Conservation (phyloP, 2,113 vertebrate genomes). For the Eleginops maclovinus region DNA sequence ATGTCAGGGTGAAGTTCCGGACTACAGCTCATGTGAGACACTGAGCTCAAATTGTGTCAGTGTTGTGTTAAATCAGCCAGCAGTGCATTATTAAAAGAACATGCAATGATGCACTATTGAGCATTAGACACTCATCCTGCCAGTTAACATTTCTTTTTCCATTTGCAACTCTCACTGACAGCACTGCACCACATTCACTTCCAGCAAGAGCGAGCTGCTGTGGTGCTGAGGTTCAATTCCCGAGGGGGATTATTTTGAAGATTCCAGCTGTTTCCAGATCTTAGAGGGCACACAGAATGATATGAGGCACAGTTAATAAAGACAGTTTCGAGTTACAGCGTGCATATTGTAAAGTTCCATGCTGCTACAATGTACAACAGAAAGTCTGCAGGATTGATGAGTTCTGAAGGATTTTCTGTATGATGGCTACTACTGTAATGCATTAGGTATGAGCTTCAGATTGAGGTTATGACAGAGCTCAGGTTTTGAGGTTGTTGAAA, state of each 20-base stretch:
- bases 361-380: slow-evolving; percentile 36
- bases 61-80: slow-evolving; percentile 20
- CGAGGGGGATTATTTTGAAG: slow-evolving; percentile 37
- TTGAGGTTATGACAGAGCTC: slow-evolving; percentile 46
- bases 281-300: slow-evolving; percentile 31
- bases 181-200: background rate
- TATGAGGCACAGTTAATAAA: slow-evolving; percentile 31
- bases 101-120: slow-evolving; percentile 5
- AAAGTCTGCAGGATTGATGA: slow-evolving; percentile 37
- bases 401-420: slow-evolving; percentile 35
- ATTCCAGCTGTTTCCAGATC: slow-evolving; percentile 52
- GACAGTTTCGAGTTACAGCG: slow-evolving; percentile 30
- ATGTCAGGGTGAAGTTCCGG: slow-evolving; percentile 53
- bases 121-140: slow-evolving; percentile 38
- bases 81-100: slow-evolving; percentile 5
- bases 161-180: slow-evolving; percentile 31
- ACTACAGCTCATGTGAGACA: slow-evolving; percentile 32
- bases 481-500: slow-evolving; percentile 46
- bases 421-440: slow-evolving; percentile 44
- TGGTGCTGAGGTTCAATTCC: slow-evolving; percentile 20
- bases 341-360: slow-evolving; percentile 23
- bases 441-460: slow-evolving; percentile 62
- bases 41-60: slow-evolving; percentile 12
- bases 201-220: slow-evolving; percentile 28
- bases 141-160: slow-evolving; percentile 17